These are phyloP conservation scores for Sarcophaga rosellei DNA, from an alignment of 2,888 invertebrate genomes.

Conservation along the genomic window DNA sequence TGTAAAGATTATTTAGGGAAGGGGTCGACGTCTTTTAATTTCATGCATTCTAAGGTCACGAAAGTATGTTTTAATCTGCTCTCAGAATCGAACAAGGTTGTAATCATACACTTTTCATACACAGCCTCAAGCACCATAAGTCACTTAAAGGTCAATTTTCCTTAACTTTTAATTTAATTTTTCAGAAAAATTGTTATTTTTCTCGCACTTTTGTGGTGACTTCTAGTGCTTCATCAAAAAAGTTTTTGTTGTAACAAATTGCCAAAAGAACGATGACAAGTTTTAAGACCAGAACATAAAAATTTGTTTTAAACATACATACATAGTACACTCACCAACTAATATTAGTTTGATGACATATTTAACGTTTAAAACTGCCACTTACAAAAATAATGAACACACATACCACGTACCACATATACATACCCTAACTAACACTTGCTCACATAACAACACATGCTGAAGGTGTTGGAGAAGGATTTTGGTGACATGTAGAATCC, in stretches of 20 bases:
- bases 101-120: no score
- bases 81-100: no score
- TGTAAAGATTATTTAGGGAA: no score
- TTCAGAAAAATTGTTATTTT: neutral
- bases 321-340: neutral
- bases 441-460: neutral
- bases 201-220: neutral
- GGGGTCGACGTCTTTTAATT: no score
- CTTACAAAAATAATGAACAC: constrained; percentile 25
- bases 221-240: constrained; percentile 6
- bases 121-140: no score
- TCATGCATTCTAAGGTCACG: no score
- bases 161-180: no score
- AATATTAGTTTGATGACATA: constrained; percentile 16
- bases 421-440: neutral
- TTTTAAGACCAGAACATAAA: constrained; percentile 8
- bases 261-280: constrained; percentile 36
- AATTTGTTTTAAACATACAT: neutral
- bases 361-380: constrained; percentile 52
- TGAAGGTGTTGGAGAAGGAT: neutral
- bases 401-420: neutral
- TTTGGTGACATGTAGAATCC: neutral
- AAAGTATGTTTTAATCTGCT: no score
- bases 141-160: no score
- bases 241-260: constrained; percentile 49